A percentile compares a stretch with the other conserved stretches of the same genome.
Evolutionary conservation across 2,888 invertebrate species (phyloP).

Genomic region (Baronia brevicornis): DNA sequence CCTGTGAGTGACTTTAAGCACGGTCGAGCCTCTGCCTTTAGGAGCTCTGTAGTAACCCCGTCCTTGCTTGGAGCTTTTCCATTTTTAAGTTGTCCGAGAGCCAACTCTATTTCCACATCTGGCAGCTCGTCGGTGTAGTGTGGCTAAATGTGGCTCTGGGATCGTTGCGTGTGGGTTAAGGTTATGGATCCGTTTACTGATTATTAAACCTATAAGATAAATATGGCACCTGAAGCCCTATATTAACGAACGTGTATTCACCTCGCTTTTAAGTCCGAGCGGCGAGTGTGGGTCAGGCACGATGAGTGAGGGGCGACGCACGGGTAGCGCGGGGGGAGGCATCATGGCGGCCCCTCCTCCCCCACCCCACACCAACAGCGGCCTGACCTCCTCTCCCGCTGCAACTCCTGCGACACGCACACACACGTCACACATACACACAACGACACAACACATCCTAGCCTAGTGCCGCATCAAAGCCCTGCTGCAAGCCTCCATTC

Average conservation of each 20-base stretch:
- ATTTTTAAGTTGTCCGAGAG: too few species aligned
- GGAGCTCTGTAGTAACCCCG: too few species aligned
- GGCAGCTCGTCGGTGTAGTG: too few species aligned
- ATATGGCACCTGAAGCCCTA: slow-evolving; percentile 8
- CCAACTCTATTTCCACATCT: too few species aligned
- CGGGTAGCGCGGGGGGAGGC: slow-evolving; percentile 81
- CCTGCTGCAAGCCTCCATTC: slow-evolving; percentile 9
- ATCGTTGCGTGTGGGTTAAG: too few species aligned
- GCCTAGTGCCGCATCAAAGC: slow-evolving; percentile 10
- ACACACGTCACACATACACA: not conserved
- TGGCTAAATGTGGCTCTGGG: too few species aligned
- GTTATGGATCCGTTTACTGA: too few species aligned
- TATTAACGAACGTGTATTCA: slow-evolving; percentile 19
- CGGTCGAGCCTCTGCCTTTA: too few species aligned
- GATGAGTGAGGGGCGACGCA: slow-evolving; percentile 78
- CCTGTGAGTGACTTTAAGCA: too few species aligned
- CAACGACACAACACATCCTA: slow-evolving; percentile 4
- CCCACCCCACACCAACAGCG: slow-evolving; percentile 50
- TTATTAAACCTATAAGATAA: not conserved
- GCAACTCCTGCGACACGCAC: not conserved
- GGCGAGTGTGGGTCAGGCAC: slow-evolving; percentile 74
- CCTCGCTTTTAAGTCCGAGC: slow-evolving; percentile 76
- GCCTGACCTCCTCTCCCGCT: slow-evolving; percentile 40
- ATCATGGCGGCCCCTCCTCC: slow-evolving; percentile 78
- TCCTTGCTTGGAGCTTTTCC: too few species aligned